These are phyloP conservation scores for Anoura caudifer DNA, from an alignment of 2,113 vertebrate species.

Conservation along the genomic window DNA sequence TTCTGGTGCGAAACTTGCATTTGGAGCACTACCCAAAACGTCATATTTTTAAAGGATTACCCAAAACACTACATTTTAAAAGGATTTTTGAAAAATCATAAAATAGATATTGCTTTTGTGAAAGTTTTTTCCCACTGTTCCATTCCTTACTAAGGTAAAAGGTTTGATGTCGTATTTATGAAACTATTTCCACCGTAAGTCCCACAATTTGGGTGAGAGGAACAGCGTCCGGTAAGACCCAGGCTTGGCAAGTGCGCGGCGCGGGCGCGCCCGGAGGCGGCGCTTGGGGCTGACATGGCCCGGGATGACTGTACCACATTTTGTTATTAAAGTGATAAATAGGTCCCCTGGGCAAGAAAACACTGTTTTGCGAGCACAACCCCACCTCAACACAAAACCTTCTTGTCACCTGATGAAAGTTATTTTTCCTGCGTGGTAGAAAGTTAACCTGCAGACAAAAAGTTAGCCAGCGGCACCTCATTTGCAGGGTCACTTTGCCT, in stretches of 20 bases:
- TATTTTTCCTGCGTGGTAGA: background rate
- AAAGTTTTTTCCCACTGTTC: background rate
- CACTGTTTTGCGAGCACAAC: background rate
- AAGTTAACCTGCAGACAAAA: background rate
- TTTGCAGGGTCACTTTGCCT: background rate
- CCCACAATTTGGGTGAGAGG: accelerated
- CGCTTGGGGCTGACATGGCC: background rate
- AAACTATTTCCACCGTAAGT: background rate
- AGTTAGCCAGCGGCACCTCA: accelerated
- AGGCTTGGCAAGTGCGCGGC: too few species aligned
- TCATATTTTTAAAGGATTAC: background rate
- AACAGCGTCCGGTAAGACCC: background rate
- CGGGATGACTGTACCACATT: accelerated
- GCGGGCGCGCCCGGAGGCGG: background rate
- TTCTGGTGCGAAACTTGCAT: background rate
- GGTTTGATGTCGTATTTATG: background rate
- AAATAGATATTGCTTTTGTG: background rate
- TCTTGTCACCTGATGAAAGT: background rate
- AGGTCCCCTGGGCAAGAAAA: background rate
- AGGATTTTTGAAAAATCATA: background rate
- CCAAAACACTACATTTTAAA: background rate
- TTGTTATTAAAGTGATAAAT: background rate
- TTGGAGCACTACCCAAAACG: background rate
- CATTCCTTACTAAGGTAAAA: background rate
- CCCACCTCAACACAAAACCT: background rate